Percentiles rank a stretch among this genome's conserved stretches.
These are phyloP conservation scores for Hapalemur alaotrensis DNA, from an alignment of 2,797 vertebrate species.

Conservation along the genomic window DNA sequence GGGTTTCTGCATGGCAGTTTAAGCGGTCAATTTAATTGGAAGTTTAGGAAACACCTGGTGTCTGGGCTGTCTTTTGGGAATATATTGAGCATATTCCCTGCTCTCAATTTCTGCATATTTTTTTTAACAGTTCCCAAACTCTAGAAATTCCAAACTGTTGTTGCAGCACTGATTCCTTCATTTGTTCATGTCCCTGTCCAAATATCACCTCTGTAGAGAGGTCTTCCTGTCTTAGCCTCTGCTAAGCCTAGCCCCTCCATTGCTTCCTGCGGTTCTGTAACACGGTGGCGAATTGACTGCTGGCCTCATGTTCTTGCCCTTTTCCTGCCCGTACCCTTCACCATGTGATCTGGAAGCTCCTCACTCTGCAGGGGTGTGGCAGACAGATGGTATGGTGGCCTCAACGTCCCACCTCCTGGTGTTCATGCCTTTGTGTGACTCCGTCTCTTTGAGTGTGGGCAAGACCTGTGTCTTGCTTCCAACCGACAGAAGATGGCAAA, in stretches of 20 bases:
- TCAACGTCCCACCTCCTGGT: background rate
- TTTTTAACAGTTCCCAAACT: background rate
- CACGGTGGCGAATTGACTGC: background rate
- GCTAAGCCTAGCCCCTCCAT: background rate
- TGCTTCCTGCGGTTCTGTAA: background rate
- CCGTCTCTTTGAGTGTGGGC: background rate
- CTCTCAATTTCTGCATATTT: background rate
- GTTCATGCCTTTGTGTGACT: background rate
- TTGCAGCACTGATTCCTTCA: background rate
- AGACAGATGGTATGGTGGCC: background rate
- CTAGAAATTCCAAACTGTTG: background rate
- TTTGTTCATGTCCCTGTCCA: background rate
- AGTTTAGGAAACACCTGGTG: constrained; percentile 76
- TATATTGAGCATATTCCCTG: background rate
- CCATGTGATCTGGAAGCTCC: background rate
- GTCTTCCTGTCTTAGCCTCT: background rate
- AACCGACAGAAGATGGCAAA: background rate
- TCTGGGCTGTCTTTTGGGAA: constrained; percentile 64
- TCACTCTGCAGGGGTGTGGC: background rate
- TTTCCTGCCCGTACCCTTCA: background rate
- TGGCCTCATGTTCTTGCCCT: background rate
- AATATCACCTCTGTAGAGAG: background rate
- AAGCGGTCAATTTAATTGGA: constrained; percentile 82
- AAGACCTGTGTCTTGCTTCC: background rate
- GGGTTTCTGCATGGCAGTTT: constrained; percentile 76